Evolutionary conservation across 2,888 invertebrate species (phyloP).

Genomic region (Flexamia atlantica): DNA sequence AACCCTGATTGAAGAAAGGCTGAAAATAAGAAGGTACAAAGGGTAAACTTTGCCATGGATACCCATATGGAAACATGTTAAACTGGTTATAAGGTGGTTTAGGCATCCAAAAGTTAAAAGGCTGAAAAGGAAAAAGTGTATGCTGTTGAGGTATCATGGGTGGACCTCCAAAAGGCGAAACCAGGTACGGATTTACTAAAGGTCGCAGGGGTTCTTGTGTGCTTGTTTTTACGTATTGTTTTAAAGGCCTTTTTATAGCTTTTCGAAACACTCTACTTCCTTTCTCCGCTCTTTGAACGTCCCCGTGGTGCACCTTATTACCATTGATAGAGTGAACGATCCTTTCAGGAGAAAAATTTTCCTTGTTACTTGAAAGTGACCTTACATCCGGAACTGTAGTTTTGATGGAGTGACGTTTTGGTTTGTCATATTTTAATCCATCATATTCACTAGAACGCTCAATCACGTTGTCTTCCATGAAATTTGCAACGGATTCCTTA

Average conservation of each 20-base stretch:
- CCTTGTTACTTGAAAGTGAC: not conserved
- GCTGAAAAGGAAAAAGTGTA: not conserved
- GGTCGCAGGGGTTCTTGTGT: not conserved
- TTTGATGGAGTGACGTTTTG: not conserved
- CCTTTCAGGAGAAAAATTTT: not conserved
- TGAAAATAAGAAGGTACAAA: not conserved
- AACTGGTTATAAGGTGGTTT: not conserved
- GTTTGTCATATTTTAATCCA: not conserved
- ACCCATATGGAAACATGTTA: conserved; percentile 8
- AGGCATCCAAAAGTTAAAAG: conserved; percentile 9
- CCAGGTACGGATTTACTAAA: not conserved
- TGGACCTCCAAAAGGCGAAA: not conserved
- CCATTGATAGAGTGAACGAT: not conserved
- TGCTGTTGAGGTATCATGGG: not conserved
- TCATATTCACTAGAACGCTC: not conserved
- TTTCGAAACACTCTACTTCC: not conserved
- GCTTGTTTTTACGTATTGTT: not conserved
- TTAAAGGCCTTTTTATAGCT: not conserved
- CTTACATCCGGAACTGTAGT: not conserved
- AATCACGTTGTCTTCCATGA: not conserved
- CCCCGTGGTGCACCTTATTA: not conserved
- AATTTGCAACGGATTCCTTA: not conserved
- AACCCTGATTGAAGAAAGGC: not conserved
- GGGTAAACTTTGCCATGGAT: not conserved
- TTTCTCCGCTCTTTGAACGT: not conserved